Conservation (phyloP, 2,888 invertebrate species). For the Amphipyra tragopoginis region DNA sequence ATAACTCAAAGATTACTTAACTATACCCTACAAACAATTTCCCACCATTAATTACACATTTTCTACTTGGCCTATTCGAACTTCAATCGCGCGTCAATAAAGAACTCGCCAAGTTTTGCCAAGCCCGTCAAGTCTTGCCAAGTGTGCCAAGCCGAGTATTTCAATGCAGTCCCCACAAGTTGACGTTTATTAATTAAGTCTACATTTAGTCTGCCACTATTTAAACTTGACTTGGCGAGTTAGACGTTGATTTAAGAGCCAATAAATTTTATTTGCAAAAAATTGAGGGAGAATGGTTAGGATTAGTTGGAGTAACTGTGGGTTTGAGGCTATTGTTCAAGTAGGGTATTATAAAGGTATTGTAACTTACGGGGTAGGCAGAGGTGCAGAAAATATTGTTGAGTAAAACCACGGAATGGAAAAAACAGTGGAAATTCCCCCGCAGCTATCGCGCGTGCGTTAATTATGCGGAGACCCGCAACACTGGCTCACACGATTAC, state of each 20-base stretch:
- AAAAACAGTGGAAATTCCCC: no score
- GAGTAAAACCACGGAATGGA: no score
- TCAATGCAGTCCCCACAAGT: slow-evolving; percentile 48
- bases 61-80: slow-evolving; percentile 49
- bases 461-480: no score
- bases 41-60: slow-evolving; percentile 36
- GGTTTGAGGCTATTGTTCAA: slow-evolving; percentile 14
- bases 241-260: slow-evolving; percentile 57
- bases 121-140: slow-evolving; percentile 27
- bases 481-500: no score
- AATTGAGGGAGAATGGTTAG: slow-evolving; percentile 14
- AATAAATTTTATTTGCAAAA: slow-evolving; percentile 58
- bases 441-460: no score
- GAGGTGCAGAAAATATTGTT: neutral
- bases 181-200: slow-evolving; percentile 62
- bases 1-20: no score
- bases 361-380: neutral
- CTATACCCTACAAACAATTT: neutral
- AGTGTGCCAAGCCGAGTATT: slow-evolving; percentile 41
- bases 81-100: slow-evolving; percentile 46
- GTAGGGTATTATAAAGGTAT: neutral
- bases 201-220: slow-evolving; percentile 54
- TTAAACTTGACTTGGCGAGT: slow-evolving; percentile 54
- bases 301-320: slow-evolving; percentile 24
- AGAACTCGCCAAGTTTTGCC: slow-evolving; percentile 27